phyloP scores from a whole-genome alignment of 2,113 vertebrate genomes.

The Poicephalus gulielmi region DNA sequence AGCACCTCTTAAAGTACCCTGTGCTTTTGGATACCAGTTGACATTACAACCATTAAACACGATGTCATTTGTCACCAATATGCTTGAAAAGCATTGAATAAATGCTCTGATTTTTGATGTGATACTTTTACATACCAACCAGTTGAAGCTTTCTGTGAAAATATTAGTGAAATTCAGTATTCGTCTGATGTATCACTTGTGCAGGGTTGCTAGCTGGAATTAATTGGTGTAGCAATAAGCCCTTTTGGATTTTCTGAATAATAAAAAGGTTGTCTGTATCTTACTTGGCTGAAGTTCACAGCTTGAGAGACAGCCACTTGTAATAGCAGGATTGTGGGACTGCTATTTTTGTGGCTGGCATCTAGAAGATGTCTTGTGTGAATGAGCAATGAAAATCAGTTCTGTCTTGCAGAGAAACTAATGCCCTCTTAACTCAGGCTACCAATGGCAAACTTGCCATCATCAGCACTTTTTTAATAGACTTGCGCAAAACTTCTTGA shows the following conservation, averaged over 20 bases:
- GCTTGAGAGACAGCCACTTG: neutral
- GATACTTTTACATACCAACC: neutral
- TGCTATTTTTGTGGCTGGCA: neutral
- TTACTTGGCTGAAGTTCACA: neutral
- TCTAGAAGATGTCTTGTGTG: neutral
- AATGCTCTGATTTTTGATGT: neutral
- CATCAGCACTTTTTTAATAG: neutral
- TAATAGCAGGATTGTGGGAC: neutral
- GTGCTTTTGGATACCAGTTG: neutral
- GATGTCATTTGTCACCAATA: neutral
- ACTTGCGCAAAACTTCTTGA: neutral
- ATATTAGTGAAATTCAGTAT: neutral
- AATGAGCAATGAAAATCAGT: neutral
- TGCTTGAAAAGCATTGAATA: neutral
- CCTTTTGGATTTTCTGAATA: neutral
- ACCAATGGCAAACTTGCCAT: neutral
- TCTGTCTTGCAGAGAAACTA: neutral
- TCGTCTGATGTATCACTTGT: neutral
- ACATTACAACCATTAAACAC: neutral
- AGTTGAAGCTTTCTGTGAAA: neutral
- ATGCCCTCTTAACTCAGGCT: neutral
- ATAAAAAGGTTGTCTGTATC: neutral
- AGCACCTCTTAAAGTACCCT: neutral
- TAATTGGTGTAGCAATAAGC: accelerated
- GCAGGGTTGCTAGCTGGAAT: neutral